Conservation (phyloP, 2,888 invertebrate genomes). For the Coenonympha glycerion region DNA sequence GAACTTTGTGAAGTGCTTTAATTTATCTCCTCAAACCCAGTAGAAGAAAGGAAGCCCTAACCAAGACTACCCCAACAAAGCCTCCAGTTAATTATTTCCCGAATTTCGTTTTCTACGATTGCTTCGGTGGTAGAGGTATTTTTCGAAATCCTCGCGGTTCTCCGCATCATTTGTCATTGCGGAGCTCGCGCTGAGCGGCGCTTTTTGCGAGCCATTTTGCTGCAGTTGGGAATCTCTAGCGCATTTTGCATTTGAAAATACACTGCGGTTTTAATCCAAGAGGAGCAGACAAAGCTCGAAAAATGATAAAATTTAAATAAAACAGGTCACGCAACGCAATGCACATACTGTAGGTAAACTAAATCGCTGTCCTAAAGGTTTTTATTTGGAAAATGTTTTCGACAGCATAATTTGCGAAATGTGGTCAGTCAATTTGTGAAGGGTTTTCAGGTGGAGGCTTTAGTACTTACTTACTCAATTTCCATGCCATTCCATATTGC, state of each 20-base stretch:
- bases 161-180: constrained; percentile 62
- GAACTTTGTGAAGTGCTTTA: too few species aligned
- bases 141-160: constrained; percentile 51
- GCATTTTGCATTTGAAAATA: constrained; percentile 27
- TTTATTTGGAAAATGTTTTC: neutral
- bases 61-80: too few species aligned
- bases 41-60: too few species aligned
- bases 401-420: too few species aligned
- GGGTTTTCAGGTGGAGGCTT: too few species aligned
- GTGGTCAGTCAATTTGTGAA: too few species aligned
- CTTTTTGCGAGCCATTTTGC: constrained; percentile 53
- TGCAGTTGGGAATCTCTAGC: constrained; percentile 43
- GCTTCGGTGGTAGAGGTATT: constrained; percentile 51
- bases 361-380: neutral
- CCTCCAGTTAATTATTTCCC: constrained; percentile 47
- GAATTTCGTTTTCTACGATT: constrained; percentile 55
- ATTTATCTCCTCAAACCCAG: too few species aligned
- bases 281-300: neutral
- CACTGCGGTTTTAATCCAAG: constrained; percentile 15
- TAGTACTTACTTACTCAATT: too few species aligned
- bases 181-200: constrained; percentile 44
- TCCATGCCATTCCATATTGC: too few species aligned
- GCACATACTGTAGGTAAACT: neutral
- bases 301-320: constrained; percentile 1
- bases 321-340: neutral